Evolutionary conservation across 2,113 vertebrate species (phyloP).

Genomic region (Myanophis thanlyinensis): DNA sequence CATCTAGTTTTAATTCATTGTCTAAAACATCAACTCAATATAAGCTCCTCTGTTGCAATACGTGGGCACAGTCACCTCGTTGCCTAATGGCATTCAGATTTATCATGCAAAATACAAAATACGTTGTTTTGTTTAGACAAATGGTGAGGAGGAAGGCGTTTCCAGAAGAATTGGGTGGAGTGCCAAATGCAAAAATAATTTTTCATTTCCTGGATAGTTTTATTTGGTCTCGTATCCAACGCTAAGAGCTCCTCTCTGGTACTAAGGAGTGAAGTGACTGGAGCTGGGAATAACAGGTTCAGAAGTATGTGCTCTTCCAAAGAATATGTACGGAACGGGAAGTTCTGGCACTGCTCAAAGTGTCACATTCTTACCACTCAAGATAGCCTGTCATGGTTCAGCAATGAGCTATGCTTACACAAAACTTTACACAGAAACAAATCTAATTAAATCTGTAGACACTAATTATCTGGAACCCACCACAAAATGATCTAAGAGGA

Average conservation of each 20-base stretch:
- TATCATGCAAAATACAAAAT: background rate
- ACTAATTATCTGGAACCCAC: background rate
- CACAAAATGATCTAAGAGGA: background rate
- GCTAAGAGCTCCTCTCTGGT: constrained; percentile 38
- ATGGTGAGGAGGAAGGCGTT: background rate
- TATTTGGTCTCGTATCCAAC: constrained; percentile 28
- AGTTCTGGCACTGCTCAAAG: background rate
- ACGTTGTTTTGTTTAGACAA: background rate
- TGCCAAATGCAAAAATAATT: background rate
- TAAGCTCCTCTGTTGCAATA: background rate
- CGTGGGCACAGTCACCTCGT: background rate
- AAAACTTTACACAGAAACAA: constrained; percentile 31
- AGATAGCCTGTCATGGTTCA: background rate
- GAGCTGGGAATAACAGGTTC: constrained; percentile 7
- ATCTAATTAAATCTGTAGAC: background rate
- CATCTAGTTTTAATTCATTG: background rate
- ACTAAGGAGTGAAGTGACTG: constrained; percentile 39
- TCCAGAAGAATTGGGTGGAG: constrained; percentile 15
- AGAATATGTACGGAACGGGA: background rate
- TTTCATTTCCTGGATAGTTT: constrained; percentile 36
- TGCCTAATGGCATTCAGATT: background rate
- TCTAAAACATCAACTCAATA: background rate
- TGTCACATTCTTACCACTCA: constrained; percentile 39
- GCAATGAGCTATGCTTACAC: background rate
- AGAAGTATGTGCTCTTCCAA: background rate